phyloP scores from a whole-genome alignment of 2,888 invertebrate genomes.

The Ditula angustiorana region DNA sequence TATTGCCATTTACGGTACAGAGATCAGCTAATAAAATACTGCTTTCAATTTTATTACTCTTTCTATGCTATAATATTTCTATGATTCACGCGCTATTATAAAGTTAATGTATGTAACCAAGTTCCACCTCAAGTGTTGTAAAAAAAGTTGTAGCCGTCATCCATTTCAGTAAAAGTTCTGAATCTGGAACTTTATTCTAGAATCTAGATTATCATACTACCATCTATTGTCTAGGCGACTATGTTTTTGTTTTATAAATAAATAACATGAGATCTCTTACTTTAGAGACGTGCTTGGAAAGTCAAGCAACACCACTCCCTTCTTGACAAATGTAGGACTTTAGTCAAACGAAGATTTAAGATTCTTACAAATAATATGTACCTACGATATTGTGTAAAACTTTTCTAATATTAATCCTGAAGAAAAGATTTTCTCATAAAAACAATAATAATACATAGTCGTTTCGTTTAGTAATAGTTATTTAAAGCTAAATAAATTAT shows the following conservation, averaged over 20 bases:
- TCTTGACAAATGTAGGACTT: constrained; percentile 33
- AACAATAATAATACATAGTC: neutral
- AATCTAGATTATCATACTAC: constrained; percentile 19
- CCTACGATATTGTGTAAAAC: too few species aligned
- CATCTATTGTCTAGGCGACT: constrained; percentile 26
- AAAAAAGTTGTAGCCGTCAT: neutral
- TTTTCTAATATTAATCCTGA: constrained; percentile 1
- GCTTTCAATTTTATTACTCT: too few species aligned
- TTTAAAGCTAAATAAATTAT: neutral
- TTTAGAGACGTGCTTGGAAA: constrained; percentile 31
- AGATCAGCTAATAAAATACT: too few species aligned
- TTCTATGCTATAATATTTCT: too few species aligned
- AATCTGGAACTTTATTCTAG: too few species aligned
- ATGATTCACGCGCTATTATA: too few species aligned
- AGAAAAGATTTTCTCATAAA: neutral
- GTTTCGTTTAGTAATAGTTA: neutral
- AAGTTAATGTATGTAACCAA: too few species aligned
- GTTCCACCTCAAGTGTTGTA: too few species aligned
- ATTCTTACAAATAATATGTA: constrained; percentile 15
- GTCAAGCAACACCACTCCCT: constrained; percentile 11
- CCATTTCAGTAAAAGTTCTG: neutral
- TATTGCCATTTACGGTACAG: too few species aligned
- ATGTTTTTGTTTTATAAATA: constrained; percentile 36
- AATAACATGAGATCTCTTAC: constrained; percentile 31
- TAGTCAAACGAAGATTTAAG: constrained; percentile 19